These are phyloP conservation scores for Muscicapa comitata DNA, from an alignment of 2,797 vertebrate genomes.

Conservation along the genomic window DNA sequence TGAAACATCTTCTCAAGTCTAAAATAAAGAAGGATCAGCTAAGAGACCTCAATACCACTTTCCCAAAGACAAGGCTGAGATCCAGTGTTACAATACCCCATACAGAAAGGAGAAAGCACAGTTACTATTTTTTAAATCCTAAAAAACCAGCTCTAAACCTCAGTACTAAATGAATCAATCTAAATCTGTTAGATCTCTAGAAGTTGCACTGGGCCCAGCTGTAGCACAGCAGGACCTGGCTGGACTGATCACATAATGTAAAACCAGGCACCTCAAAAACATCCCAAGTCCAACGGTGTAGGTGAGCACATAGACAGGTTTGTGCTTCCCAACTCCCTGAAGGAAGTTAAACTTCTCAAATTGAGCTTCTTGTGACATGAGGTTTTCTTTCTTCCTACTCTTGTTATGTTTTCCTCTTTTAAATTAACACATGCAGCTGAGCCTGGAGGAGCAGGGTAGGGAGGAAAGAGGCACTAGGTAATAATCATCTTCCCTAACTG, in stretches of 20 bases:
- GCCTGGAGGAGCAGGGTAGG: neutral
- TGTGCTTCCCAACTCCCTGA: neutral
- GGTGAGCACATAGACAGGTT: neutral
- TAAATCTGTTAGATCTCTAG: neutral
- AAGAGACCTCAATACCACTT: neutral
- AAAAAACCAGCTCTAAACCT: neutral
- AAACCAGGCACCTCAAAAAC: neutral
- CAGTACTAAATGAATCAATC: too few species aligned
- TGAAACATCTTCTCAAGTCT: neutral
- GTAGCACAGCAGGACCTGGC: neutral
- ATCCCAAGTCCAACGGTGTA: neutral
- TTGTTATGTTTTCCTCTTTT: neutral
- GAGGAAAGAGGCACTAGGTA: neutral
- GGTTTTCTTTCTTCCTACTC: neutral
- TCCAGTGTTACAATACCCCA: neutral
- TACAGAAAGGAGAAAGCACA: neutral
- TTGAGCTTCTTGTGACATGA: neutral
- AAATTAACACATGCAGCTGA: neutral
- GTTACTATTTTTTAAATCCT: neutral
- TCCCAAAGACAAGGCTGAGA: neutral
- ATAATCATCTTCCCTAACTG: slow-evolving; percentile 11
- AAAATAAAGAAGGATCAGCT: neutral
- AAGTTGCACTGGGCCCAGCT: neutral
- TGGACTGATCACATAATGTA: neutral
- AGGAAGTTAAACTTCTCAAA: slow-evolving; percentile 4